These are phyloP conservation scores for Pterocles burchelli DNA, from an alignment of 2,113 vertebrate genomes.

Conservation along the genomic window DNA sequence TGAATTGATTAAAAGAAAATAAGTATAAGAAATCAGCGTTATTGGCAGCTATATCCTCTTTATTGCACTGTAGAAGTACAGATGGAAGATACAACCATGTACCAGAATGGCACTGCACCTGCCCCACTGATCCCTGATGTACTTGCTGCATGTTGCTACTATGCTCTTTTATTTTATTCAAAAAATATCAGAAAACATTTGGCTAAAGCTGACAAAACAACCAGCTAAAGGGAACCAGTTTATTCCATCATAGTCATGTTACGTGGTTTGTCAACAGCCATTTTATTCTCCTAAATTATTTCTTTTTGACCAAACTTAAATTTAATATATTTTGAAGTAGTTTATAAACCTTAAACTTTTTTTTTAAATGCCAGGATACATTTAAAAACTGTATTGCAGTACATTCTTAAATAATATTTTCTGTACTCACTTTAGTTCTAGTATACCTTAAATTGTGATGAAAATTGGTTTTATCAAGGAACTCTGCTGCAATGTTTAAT, in stretches of 20 bases:
- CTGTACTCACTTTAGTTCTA: not conserved
- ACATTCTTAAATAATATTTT: not conserved
- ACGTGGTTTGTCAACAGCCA: rapidly evolving
- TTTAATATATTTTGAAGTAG: not conserved
- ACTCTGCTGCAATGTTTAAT: not conserved
- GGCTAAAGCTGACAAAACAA: not conserved
- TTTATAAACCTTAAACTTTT: not conserved
- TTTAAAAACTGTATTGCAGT: not conserved
- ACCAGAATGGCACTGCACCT: not conserved
- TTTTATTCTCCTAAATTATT: not conserved
- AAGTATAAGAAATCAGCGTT: not conserved
- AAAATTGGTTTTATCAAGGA: not conserved
- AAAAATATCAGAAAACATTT: not conserved
- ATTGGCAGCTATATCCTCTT: not conserved
- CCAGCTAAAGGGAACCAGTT: not conserved
- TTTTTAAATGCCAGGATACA: not conserved
- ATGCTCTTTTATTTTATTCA: not conserved
- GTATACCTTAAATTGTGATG: not conserved
- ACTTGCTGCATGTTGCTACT: not conserved
- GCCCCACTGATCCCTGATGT: not conserved
- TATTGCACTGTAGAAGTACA: not conserved
- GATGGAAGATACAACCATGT: not conserved
- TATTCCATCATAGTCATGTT: not conserved
- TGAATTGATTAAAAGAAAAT: not conserved
- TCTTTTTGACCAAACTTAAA: not conserved